These are phyloP conservation scores for Mugil cephalus DNA, from an alignment of 2,113 vertebrate genomes.

Conservation along the genomic window DNA sequence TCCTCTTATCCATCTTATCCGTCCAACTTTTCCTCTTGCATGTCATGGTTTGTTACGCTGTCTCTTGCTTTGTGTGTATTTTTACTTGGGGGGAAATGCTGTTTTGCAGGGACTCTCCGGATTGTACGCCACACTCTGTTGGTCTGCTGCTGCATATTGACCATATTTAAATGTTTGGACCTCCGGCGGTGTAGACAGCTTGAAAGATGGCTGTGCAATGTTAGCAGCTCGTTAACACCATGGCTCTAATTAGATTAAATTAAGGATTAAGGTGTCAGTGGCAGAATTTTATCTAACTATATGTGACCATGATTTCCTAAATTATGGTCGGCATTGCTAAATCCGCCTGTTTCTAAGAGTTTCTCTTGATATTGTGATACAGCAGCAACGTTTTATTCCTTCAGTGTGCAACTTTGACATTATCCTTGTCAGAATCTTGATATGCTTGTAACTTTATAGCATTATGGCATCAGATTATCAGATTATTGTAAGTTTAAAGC, in stretches of 20 bases:
- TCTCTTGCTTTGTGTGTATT: no score
- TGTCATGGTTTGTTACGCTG: conserved; percentile 17
- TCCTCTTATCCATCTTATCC: conserved; percentile 57
- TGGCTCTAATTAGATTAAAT: not conserved
- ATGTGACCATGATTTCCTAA: not conserved
- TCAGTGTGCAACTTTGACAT: no score
- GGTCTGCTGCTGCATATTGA: conserved; percentile 12
- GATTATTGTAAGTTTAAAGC: not conserved
- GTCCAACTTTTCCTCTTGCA: conserved; percentile 50
- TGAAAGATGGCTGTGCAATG: not conserved
- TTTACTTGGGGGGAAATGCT: no score
- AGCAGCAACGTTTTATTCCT: not conserved
- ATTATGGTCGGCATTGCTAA: not conserved
- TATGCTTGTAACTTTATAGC: not conserved
- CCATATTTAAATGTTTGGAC: not conserved
- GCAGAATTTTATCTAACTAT: not conserved
- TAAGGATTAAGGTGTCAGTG: not conserved
- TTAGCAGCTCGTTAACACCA: not conserved
- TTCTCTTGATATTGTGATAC: not conserved
- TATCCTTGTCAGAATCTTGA: no score
- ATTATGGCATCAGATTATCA: not conserved
- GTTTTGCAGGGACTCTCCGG: not conserved
- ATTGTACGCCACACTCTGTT: not conserved
- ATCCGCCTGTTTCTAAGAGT: not conserved
- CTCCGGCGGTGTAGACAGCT: not conserved